Percentiles rank a stretch among this genome's conserved stretches.
Evolutionary conservation across 2,888 invertebrate species (phyloP).

Genomic region (Chrysolina oricalcia): DNA sequence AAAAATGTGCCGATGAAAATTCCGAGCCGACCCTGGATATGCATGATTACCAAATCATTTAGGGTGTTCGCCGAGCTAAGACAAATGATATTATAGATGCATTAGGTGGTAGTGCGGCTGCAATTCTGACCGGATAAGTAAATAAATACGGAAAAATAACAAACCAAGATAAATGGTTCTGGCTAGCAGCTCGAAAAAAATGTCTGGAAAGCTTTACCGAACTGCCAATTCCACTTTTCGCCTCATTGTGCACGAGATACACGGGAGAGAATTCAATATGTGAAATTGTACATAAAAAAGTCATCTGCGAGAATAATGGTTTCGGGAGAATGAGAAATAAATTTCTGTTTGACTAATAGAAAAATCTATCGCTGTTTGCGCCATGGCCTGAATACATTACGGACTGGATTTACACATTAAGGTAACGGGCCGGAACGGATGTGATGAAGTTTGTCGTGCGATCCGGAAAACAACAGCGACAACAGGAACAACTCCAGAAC

Average conservation of each 20-base stretch:
- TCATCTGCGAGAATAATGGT: constrained; percentile 46
- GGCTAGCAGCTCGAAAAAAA: constrained; percentile 66
- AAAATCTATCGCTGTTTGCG: constrained; percentile 28
- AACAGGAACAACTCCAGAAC: constrained; percentile 2
- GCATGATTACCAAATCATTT: constrained; percentile 50
- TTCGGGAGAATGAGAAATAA: constrained; percentile 35
- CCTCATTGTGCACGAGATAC: constrained; percentile 60
- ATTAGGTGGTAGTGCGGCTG: constrained; percentile 65
- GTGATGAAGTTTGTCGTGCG: constrained; percentile 25
- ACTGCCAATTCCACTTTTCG: constrained; percentile 55
- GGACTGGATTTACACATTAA: constrained; percentile 44
- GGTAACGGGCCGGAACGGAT: constrained; percentile 40
- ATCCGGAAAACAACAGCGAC: constrained; percentile 16
- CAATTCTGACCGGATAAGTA: constrained; percentile 67
- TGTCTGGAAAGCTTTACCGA: constrained; percentile 61
- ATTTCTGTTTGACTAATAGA: constrained; percentile 35
- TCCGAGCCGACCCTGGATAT: constrained; percentile 39
- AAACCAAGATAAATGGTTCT: constrained; percentile 69
- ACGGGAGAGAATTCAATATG: constrained; percentile 58
- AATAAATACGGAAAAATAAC: constrained; percentile 67
- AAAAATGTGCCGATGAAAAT: background rate
- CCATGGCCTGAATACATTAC: constrained; percentile 44
- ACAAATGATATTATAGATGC: constrained; percentile 69
- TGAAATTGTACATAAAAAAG: constrained; percentile 56
- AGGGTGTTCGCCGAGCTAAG: constrained; percentile 64